Base-by-base conservation (phyloP, 2,797 vertebrate genomes). In the Pseudopleuronectes americanus region DNA sequence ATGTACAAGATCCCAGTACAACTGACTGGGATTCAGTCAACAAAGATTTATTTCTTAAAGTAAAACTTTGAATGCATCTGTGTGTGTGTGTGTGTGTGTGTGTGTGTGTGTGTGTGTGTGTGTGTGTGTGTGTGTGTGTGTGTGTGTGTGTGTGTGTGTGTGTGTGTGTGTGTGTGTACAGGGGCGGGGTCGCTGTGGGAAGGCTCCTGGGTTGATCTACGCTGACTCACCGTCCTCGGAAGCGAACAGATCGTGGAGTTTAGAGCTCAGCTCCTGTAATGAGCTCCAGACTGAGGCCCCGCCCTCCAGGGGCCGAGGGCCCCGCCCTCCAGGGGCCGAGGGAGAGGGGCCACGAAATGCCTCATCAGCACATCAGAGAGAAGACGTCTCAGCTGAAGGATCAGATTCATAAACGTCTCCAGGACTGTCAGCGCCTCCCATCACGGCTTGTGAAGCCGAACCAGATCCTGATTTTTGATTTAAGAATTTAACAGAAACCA, bases 181-280 rank as follows among this genome's bases (percentile, higher is more conserved):
- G n/a, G 54, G 55, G 63, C 33, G 58, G 52, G 8, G 61, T 22
- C 7, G 61, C 48, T 54, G 2, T 71, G 76, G 61, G 73, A 74
- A 66, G 72, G 55, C 57, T 72, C 68, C 47, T 75, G 74, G 64
- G 74, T 26, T 64, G 66, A 57, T 64, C 61, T 59, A 56, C 73
- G 63, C 79, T 36, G 48, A 71, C 74, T 88, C 54, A 78, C 68
- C 70, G 76, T 81, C 71, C 72, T 75, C 81, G 65, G 79, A 78
- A 75, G 78, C 62, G 76, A 83, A 66, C 69, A 31, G 28, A 31
- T 81, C 57, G 76, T 45, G 64, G 63, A 79, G 61, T 86, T 89
- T 82, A 52, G 8, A 72, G 77, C 74, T 86, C 67, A 85, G 62
- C 60, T 80, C 51, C 65, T 70, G 22, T 89, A 91, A 91, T 88